phyloP scores from a whole-genome alignment of 2,797 vertebrate species.

The Echeneis naucrates region DNA sequence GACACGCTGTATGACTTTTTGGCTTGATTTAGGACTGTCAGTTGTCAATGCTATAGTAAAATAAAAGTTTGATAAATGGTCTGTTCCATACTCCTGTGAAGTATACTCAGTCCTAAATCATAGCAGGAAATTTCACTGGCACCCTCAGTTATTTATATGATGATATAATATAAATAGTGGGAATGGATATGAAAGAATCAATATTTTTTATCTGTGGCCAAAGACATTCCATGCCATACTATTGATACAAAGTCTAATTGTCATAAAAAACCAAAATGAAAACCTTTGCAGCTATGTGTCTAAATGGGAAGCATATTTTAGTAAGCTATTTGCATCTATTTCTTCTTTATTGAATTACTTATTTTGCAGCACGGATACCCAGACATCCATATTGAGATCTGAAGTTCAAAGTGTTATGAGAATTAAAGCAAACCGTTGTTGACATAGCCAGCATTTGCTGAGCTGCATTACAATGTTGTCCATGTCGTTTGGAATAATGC shows the following conservation, averaged over 20 bases:
- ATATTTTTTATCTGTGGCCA: not conserved
- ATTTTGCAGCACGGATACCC: not conserved
- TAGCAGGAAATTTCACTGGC: not conserved
- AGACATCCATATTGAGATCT: not conserved
- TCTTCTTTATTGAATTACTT: not conserved
- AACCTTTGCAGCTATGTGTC: not conserved
- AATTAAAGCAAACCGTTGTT: not conserved
- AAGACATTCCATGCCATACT: not conserved
- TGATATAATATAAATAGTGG: not conserved
- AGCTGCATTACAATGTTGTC: not conserved
- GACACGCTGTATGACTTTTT: constrained; percentile 1
- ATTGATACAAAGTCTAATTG: not conserved
- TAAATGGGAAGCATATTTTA: not conserved
- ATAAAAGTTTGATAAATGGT: not conserved
- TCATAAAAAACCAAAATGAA: not conserved
- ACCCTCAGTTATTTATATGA: not conserved
- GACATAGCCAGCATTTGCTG: not conserved
- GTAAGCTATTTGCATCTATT: not conserved
- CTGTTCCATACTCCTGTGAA: not conserved
- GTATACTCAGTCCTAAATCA: constrained; percentile 1
- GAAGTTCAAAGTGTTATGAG: not conserved
- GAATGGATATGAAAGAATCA: not conserved
- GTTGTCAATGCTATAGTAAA: not conserved
- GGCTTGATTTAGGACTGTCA: constrained; percentile 14
- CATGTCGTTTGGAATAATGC: constrained; percentile 24